Evolutionary conservation across 1,140 invertebrate genomes (phyloP).

Genomic region (Drosophila pseudoananassae): DNA sequence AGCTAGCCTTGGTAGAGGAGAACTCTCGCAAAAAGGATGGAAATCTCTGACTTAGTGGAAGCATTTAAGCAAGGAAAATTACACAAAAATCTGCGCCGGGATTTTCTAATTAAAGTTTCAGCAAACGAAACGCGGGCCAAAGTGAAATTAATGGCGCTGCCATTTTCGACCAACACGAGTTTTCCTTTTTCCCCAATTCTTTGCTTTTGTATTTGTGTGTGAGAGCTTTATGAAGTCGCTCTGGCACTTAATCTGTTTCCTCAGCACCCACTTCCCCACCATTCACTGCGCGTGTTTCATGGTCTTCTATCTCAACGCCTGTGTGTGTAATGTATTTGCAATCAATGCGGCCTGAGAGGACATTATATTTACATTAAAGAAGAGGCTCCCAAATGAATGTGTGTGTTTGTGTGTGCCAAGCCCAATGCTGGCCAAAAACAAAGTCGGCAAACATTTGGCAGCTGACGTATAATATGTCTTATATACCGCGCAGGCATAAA

Average conservation of each 20-base stretch:
- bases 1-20: slow-evolving; percentile 14
- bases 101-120: slow-evolving; percentile 81
- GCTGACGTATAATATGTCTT: slow-evolving; percentile 66
- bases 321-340: slow-evolving; percentile 76
- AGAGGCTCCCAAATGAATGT: slow-evolving; percentile 8
- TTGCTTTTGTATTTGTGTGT: not conserved
- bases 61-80: slow-evolving; percentile 68
- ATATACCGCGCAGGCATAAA: slow-evolving; percentile 29
- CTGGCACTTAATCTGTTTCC: slow-evolving; percentile 72
- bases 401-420: not conserved
- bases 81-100: slow-evolving; percentile 71
- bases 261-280: slow-evolving; percentile 2
- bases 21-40: slow-evolving; percentile 3
- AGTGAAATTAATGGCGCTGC: slow-evolving; percentile 77
- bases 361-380: slow-evolving; percentile 80
- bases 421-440: slow-evolving; percentile 49
- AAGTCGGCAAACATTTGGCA: slow-evolving; percentile 69
- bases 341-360: slow-evolving; percentile 75
- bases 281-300: not conserved
- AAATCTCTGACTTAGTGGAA: slow-evolving; percentile 26
- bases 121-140: slow-evolving; percentile 65
- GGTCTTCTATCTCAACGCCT: slow-evolving; percentile 12
- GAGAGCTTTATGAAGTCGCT: slow-evolving; percentile 66
- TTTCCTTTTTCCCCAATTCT: slow-evolving; percentile 12
- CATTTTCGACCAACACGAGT: slow-evolving; percentile 35